Evolutionary conservation across 2,797 vertebrate genomes (phyloP).

Genomic region (Syngnathus acus): DNA sequence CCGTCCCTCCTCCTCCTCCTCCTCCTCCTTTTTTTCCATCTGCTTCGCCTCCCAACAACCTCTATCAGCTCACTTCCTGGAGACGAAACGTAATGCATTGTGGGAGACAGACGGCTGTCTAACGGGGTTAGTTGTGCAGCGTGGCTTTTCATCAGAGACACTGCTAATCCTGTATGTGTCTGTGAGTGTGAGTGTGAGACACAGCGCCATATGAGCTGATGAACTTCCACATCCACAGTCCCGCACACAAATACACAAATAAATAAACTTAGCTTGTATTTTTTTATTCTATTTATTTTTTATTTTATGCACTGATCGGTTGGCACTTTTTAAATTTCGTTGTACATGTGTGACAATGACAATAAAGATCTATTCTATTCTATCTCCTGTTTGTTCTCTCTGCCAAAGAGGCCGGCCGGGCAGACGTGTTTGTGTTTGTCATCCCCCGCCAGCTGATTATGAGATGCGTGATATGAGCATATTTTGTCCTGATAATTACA

Average conservation of each 20-base stretch:
- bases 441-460: constrained; percentile 51
- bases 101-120: constrained; percentile 68
- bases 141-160: constrained; percentile 61
- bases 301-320: too few relatives aligned
- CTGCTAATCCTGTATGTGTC: constrained; percentile 56
- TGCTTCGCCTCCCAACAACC: constrained; percentile 44
- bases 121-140: constrained; percentile 61
- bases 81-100: constrained; percentile 60
- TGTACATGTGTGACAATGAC: too few relatives aligned
- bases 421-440: constrained; percentile 59
- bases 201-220: constrained; percentile 41
- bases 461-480: constrained; percentile 62
- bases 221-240: constrained; percentile 41
- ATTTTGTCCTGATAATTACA: constrained; percentile 39
- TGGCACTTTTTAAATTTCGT: too few relatives aligned
- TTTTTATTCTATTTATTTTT: too few relatives aligned
- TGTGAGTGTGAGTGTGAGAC: constrained; percentile 12
- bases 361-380: too few relatives aligned
- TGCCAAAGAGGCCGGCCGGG: constrained; percentile 39
- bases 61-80: constrained; percentile 64
- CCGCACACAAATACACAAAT: constrained; percentile 30
- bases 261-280: too few relatives aligned
- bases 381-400: constrained; percentile 40
- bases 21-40: constrained; percentile 18
- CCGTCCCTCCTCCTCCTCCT: constrained; percentile 23